Evolutionary conservation across 2,113 vertebrate genomes (phyloP).

Genomic region (Laticauda laticaudata): DNA sequence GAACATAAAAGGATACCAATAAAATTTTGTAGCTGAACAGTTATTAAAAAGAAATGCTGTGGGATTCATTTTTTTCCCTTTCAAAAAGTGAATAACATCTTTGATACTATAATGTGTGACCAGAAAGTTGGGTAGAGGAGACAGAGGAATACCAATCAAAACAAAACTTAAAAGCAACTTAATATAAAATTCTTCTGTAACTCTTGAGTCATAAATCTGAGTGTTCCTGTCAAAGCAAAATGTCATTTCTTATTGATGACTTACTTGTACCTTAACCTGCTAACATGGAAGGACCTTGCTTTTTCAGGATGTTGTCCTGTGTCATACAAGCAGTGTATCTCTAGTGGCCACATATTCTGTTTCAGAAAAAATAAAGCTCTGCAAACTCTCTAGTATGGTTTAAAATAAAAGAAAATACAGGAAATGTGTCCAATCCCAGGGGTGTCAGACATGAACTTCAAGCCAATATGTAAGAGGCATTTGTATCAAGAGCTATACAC

Average conservation of each 20-base stretch:
- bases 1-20: constrained; percentile 91
- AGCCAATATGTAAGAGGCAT: neutral
- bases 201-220: constrained; percentile 2
- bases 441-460: neutral
- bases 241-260: neutral
- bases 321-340: neutral
- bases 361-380: neutral
- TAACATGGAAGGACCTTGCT: neutral
- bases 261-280: neutral
- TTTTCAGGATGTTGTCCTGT: neutral
- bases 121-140: constrained; percentile 24
- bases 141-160: neutral
- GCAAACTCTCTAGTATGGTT: neutral
- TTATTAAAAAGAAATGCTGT: constrained; percentile 90
- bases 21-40: constrained; percentile 97
- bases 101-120: constrained; percentile 44
- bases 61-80: constrained; percentile 70
- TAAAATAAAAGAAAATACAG: neutral
- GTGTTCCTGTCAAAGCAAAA: neutral
- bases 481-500: neutral
- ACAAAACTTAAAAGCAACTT: neutral
- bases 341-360: neutral
- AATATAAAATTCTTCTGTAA: neutral
- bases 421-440: neutral
- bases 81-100: constrained; percentile 63